Evolutionary conservation across 2,797 vertebrate genomes (phyloP), one percentile per base, ranked within the genome.

Genomic region (Clarias platycephalus): DNA sequence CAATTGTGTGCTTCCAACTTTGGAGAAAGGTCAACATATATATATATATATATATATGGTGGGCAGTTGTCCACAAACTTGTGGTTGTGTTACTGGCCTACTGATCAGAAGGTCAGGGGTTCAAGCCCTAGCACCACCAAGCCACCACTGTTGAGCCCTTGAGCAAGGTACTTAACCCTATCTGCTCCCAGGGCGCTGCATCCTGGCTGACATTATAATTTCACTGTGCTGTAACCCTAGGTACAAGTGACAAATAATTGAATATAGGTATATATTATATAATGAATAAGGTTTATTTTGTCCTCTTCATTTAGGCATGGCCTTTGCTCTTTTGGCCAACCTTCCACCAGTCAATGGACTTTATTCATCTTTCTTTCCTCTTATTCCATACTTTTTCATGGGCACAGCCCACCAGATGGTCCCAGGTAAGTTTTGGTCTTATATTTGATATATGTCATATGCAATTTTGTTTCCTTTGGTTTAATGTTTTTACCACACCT

Each of bases 391-490:
- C 89, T 94, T 98, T 92, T 96, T 98, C 93, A 94, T 98, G 63
- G 97, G 97, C n/a, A 95, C 96, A 0, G 94, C 95, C 87, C 97
- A 95, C 87, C 97, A 98, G 93, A 97, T 98, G 96, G 97, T 98
- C 37, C 97, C 97, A 93, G 97, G 97, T 98, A 96, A 93, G 93
- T 90, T 78, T 68, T 62, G 0, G 53, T 70, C 60, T 13, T 84
- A 28, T 71, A 16, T 77, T 53, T 53, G 49, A 53, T 53, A 13
- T 13, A 3, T 53, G 12, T 53, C 4, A 13, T 13, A 53, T 53
- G 49, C 0, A 13, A 53, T 53, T 53, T 53, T 53, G 49, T 9
- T 44, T 44, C 40, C 40, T 44, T 44, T 44, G 49, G 12, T 13
- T 49, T 10, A 49, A 49, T 1, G 0, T 53, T 13, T 49, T 53